Conservation (phyloP, 2,888 invertebrate species). For the Sphaerophoria taeniata region DNA sequence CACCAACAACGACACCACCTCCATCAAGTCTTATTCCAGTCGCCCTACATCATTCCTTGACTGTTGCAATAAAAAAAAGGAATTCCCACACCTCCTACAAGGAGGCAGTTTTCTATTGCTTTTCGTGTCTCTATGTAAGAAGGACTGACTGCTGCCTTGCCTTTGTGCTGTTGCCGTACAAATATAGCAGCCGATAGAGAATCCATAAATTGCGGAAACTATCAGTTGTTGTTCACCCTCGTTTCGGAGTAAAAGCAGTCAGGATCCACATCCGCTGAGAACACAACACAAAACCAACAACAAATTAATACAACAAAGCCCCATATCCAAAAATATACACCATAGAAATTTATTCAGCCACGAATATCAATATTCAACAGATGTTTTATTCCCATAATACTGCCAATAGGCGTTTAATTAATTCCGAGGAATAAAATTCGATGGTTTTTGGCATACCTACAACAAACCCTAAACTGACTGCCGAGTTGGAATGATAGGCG, state of each 20-base stretch:
- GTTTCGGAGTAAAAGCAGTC: not conserved
- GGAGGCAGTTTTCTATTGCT: not conserved
- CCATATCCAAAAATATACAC: conserved; percentile 21
- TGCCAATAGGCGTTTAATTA: conserved; percentile 56
- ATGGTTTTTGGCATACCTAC: not conserved
- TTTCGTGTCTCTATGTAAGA: not conserved
- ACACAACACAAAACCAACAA: not conserved
- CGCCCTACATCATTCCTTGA: conserved; percentile 31
- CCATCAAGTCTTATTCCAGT: conserved; percentile 24
- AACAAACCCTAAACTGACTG: not conserved
- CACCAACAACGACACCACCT: not conserved
- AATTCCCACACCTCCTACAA: not conserved
- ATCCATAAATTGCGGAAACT: conserved; percentile 37
- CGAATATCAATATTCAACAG: conserved; percentile 67
- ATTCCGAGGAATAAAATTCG: conserved; percentile 38
- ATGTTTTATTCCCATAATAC: conserved; percentile 60
- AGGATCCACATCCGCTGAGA: not conserved
- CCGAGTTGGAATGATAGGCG: not conserved
- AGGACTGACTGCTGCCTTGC: too few species aligned
- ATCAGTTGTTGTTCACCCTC: conserved; percentile 36
- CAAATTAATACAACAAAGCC: not conserved
- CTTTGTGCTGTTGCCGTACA: not conserved
- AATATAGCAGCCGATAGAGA: not conserved
- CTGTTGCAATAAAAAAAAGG: conserved; percentile 31
- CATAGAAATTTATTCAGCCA: conserved; percentile 38